Evolutionary conservation across 2,113 vertebrate species (phyloP).

Genomic region (Heptranchias perlo): DNA sequence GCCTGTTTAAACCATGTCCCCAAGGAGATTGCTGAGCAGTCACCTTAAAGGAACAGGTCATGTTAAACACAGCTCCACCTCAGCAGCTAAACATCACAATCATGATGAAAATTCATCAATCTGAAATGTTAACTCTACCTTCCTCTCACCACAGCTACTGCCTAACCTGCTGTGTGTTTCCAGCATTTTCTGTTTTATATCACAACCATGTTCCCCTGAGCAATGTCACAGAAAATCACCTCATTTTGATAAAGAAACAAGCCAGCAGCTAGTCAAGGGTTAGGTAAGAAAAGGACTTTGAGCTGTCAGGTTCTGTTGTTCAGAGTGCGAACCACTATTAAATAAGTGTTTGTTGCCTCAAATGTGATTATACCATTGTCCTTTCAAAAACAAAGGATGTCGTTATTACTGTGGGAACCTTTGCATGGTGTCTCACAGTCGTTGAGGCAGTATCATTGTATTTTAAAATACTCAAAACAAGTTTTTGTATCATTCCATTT

Average conservation of each 20-base stretch:
- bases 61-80: background rate
- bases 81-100: background rate
- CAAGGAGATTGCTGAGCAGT: background rate
- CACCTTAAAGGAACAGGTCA: background rate
- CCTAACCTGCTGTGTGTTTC: background rate
- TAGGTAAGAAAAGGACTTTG: background rate
- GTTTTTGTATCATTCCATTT: background rate
- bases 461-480: background rate
- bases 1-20: no score
- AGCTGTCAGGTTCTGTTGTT: background rate
- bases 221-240: background rate
- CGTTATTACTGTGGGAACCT: background rate
- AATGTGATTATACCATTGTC: background rate
- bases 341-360: background rate
- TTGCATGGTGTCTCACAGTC: background rate
- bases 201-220: background rate
- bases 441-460: background rate
- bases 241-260: background rate
- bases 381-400: background rate
- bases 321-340: background rate
- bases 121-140: background rate
- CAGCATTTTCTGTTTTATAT: background rate
- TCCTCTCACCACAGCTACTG: background rate
- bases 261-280: background rate
- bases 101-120: background rate